phyloP scores from a whole-genome alignment of 92 coral and sea anemone genomes.

The Muricea muricata region DNA sequence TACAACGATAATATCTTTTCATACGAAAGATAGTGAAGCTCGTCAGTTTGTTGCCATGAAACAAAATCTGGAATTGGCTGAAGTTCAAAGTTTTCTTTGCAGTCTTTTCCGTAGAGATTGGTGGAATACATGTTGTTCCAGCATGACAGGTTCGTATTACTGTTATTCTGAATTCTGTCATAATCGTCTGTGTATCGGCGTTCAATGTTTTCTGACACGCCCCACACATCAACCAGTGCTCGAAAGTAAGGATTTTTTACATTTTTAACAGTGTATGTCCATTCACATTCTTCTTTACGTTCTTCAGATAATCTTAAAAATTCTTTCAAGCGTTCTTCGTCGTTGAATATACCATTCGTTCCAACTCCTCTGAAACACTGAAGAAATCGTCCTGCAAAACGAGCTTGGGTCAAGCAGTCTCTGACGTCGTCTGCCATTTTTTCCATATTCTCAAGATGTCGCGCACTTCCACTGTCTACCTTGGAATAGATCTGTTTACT shows the following conservation, averaged over 20 bases:
- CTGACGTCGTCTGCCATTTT: no score
- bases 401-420: no score
- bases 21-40: slow-evolving; percentile 55
- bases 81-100: slow-evolving; percentile 37
- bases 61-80: slow-evolving; percentile 65
- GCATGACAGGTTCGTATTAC: neutral
- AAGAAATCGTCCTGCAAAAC: no score
- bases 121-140: slow-evolving; percentile 48
- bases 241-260: slow-evolving; percentile 1
- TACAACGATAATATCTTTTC: slow-evolving; percentile 20
- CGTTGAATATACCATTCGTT: no score
- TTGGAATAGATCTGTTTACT: no score
- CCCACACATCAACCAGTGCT: slow-evolving; percentile 43
- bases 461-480: no score
- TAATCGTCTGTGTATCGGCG: slow-evolving; percentile 46
- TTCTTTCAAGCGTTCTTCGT: no score
- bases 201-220: slow-evolving; percentile 34
- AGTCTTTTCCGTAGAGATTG: slow-evolving; percentile 30
- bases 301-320: no score
- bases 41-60: slow-evolving; percentile 42
- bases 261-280: no score
- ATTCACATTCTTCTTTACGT: no score
- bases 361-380: no score
- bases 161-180: slow-evolving; percentile 21
- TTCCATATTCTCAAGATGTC: no score